phyloP scores from a whole-genome alignment of 2,888 invertebrate species.

The Volucella inflata region DNA sequence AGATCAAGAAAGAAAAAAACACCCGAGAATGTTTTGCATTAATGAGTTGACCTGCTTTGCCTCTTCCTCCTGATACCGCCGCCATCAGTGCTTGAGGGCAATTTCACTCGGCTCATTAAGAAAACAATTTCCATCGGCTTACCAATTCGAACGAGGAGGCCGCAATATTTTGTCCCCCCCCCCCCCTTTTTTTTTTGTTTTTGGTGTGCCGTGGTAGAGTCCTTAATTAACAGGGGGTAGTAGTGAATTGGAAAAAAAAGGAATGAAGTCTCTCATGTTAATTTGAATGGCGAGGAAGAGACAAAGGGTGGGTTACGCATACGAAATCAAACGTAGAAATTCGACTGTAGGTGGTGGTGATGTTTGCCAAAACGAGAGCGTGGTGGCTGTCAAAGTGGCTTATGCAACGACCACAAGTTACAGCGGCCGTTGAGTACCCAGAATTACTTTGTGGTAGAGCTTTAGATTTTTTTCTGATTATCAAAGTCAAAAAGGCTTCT shows the following conservation, averaged over 20 bases:
- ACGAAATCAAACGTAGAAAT: constrained; percentile 54
- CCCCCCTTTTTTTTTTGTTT: constrained; percentile 9
- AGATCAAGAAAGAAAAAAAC: constrained; percentile 13
- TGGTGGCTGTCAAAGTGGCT: too few species aligned
- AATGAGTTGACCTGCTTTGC: constrained; percentile 62
- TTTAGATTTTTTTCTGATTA: too few species aligned
- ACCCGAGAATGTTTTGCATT: constrained; percentile 67
- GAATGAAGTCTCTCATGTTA: constrained; percentile 50
- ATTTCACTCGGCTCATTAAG: constrained; percentile 76
- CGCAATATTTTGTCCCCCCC: constrained; percentile 48
- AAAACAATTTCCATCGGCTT: constrained; percentile 76
- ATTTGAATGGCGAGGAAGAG: constrained; percentile 46
- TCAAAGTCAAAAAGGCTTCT: too few species aligned
- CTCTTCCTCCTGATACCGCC: background rate
- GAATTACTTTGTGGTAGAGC: too few species aligned
- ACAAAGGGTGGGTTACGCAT: constrained; percentile 57
- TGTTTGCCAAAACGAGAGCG: too few species aligned
- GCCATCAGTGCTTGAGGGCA: constrained; percentile 50
- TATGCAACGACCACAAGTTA: too few species aligned
- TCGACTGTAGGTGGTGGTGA: background rate
- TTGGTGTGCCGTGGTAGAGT: constrained; percentile 46
- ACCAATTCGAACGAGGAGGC: constrained; percentile 65
- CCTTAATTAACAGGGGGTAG: constrained; percentile 73
- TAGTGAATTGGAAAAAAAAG: constrained; percentile 27
- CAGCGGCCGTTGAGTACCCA: too few species aligned